These are phyloP conservation scores for Brenthis ino DNA, from an alignment of 2,888 invertebrate species.

Conservation along the genomic window DNA sequence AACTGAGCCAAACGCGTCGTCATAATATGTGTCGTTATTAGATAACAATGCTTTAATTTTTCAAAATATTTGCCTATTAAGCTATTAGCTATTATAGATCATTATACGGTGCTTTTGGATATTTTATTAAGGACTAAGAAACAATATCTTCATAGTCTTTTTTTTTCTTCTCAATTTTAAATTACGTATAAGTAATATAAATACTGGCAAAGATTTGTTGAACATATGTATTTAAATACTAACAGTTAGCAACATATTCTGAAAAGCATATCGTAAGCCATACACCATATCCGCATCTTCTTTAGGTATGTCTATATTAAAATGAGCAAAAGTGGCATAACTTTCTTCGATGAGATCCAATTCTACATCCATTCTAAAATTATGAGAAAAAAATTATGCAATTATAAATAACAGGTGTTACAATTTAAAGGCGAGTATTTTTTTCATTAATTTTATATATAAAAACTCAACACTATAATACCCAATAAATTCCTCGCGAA, in stretches of 20 bases:
- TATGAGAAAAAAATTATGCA: background rate
- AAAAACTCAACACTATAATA: conserved; percentile 41
- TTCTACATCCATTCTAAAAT: conserved; percentile 86
- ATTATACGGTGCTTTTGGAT: too few species aligned
- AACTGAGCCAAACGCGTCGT: too few species aligned
- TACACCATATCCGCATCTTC: conserved; percentile 92
- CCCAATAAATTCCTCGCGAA: conserved; percentile 89
- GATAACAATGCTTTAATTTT: too few species aligned
- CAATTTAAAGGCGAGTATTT: too few species aligned
- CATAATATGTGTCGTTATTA: too few species aligned
- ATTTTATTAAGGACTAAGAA: too few species aligned
- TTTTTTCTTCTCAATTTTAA: too few species aligned
- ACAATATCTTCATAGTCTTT: too few species aligned
- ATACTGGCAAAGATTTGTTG: background rate
- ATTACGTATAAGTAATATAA: conserved; percentile 6
- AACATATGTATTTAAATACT: background rate
- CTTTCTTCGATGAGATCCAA: conserved; percentile 90
- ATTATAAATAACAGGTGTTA: background rate
- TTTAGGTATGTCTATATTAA: conserved; percentile 85
- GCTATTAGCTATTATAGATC: too few species aligned
- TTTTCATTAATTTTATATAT: conserved; percentile 21
- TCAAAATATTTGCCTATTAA: too few species aligned
- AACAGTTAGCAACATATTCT: conserved; percentile 88
- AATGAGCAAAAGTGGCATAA: conserved; percentile 86
- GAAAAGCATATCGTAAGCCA: conserved; percentile 89